These are phyloP conservation scores for Lumbricus terrestris DNA, from an alignment of 2,888 invertebrate species.

Conservation along the genomic window DNA sequence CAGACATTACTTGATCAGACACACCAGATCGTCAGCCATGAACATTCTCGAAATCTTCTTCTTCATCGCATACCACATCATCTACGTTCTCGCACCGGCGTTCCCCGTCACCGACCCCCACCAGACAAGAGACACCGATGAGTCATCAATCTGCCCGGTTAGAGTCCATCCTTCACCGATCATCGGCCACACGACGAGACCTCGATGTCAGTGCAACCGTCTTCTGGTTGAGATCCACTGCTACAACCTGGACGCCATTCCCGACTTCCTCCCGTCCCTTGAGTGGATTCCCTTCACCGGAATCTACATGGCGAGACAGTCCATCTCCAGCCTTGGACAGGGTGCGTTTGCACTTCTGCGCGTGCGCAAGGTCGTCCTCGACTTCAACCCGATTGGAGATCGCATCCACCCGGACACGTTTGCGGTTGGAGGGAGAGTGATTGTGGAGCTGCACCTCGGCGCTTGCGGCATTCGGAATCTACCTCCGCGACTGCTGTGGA, in stretches of 20 bases:
- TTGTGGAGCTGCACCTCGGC: slow-evolving; percentile 37
- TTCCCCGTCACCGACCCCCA: not conserved
- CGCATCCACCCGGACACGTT: slow-evolving; percentile 29
- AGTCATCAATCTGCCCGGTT: not conserved
- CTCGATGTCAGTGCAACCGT: not conserved
- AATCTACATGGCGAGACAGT: not conserved
- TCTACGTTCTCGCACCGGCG: not conserved
- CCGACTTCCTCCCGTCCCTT: not conserved
- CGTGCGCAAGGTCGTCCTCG: slow-evolving; percentile 34
- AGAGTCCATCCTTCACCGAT: not conserved
- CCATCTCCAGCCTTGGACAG: not conserved
- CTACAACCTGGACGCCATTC: not conserved
- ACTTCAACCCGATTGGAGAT: slow-evolving; percentile 37
- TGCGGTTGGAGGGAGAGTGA: slow-evolving; percentile 28
- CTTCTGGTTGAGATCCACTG: not conserved
- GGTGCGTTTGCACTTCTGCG: not conserved
- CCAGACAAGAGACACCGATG: not conserved
- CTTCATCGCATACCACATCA: not conserved
- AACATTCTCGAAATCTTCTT: not conserved
- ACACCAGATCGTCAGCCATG: not conserved
- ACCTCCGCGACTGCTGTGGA: slow-evolving; percentile 29
- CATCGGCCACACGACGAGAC: not conserved
- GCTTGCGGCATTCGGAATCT: slow-evolving; percentile 31
- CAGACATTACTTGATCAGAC: too few species aligned
- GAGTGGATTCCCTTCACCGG: not conserved